Evolutionary conservation across 2,113 vertebrate genomes (phyloP).

Genomic region (Nyctereutes procyonoides): DNA sequence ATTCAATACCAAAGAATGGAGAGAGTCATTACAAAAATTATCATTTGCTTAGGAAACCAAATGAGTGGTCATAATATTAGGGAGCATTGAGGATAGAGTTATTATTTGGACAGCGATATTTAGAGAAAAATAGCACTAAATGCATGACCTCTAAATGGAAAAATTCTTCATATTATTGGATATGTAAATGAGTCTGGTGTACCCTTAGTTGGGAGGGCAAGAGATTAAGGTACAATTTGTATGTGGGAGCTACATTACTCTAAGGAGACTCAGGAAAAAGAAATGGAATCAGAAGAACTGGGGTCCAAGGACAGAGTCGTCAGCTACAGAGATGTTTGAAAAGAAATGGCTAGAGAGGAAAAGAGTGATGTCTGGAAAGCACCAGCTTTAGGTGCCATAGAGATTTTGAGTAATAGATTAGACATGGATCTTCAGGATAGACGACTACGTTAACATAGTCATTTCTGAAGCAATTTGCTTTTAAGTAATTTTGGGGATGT

Average conservation of each 20-base stretch:
- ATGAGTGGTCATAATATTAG: background rate
- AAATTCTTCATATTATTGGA: background rate
- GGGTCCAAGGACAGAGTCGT: background rate
- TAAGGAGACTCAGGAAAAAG: background rate
- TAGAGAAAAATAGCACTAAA: background rate
- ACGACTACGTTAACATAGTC: background rate
- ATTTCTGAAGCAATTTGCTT: background rate
- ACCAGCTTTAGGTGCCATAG: background rate
- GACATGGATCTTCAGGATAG: background rate
- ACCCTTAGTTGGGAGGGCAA: background rate
- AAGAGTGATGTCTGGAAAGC: background rate
- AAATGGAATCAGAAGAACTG: background rate
- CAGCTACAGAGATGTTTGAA: background rate
- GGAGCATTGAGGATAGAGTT: background rate
- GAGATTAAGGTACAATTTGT: background rate
- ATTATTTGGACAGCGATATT: background rate
- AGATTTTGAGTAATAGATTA: background rate
- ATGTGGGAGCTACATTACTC: background rate
- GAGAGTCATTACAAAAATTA: background rate
- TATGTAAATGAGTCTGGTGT: background rate
- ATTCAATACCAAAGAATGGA: background rate
- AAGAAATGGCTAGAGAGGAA: background rate
- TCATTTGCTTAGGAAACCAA: background rate
- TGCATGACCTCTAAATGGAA: background rate
- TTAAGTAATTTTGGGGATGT: background rate